phyloP scores from a whole-genome alignment of 2,888 invertebrate genomes.

The Apamea monoglypha region DNA sequence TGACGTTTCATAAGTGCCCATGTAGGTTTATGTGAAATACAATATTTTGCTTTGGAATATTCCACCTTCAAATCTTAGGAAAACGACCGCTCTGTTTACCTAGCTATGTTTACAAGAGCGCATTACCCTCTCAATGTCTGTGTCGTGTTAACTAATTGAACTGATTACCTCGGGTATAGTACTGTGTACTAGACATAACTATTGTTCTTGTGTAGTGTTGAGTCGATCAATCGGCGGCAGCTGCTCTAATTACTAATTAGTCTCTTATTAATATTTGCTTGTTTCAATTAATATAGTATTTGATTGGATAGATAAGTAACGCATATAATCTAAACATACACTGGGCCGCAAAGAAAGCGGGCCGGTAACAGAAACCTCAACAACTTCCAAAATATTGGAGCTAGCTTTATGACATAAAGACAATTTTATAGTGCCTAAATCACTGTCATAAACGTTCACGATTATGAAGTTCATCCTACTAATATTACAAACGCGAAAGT shows the following conservation, averaged over 20 bases:
- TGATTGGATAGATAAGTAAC: neutral
- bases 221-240: slow-evolving; percentile 41
- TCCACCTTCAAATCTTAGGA: neutral
- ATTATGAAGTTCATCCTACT: too few relatives aligned
- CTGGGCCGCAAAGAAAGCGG: neutral
- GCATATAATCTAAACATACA: neutral
- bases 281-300: slow-evolving; percentile 19
- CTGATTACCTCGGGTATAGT: slow-evolving; percentile 33
- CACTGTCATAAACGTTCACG: neutral
- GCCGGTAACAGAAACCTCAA: neutral
- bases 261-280: slow-evolving; percentile 29
- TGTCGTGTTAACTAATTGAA: slow-evolving; percentile 43
- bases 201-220: slow-evolving; percentile 29
- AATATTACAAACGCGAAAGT: too few relatives aligned
- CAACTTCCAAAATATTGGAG: neutral
- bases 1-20: neutral
- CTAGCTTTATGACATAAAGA: neutral
- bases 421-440: neutral
- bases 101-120: neutral
- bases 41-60: neutral
- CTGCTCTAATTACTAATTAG: slow-evolving; percentile 39
- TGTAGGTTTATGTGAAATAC: neutral
- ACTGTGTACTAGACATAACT: neutral
- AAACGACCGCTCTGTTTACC: neutral
- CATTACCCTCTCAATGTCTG: slow-evolving; percentile 8